Evolutionary conservation across 2,113 vertebrate species (phyloP).

Genomic region (Aptenodytes forsteri): DNA sequence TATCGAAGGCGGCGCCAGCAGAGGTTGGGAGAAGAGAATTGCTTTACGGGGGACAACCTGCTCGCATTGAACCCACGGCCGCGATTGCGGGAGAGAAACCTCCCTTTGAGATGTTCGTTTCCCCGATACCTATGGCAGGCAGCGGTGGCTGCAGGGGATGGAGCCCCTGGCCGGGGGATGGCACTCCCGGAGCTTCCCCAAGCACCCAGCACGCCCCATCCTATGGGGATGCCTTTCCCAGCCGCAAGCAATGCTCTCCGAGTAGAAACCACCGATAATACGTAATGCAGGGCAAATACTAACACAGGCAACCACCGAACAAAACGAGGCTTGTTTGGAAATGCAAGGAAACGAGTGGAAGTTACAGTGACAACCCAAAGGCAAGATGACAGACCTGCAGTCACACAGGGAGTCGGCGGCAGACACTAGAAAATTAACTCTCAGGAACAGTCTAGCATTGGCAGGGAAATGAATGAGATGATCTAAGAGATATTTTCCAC

Average conservation of each 20-base stretch:
- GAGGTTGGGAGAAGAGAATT: constrained; percentile 24
- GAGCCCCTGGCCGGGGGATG: fast-evolving
- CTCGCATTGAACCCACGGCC: background rate
- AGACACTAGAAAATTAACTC: constrained; percentile 66
- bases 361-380: constrained; percentile 29
- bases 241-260: background rate
- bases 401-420: constrained; percentile 13
- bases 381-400: constrained; percentile 39
- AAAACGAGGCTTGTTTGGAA: background rate
- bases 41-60: background rate
- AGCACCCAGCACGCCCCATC: background rate
- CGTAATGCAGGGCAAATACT: background rate
- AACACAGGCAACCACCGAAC: background rate
- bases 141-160: background rate
- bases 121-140: fast-evolving
- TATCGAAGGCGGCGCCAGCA: background rate
- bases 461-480: constrained; percentile 70
- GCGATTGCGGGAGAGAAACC: background rate
- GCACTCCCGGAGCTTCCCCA: background rate
- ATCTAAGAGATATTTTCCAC: constrained; percentile 68
- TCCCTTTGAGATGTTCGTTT: background rate
- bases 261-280: background rate
- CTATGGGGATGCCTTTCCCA: background rate
- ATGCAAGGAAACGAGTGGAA: background rate
- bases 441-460: constrained; percentile 44